Percentiles rank a stretch among this genome's conserved stretches.
These are phyloP conservation scores for Fragum sueziense DNA, from an alignment of 2,888 invertebrate species.

Conservation along the genomic window DNA sequence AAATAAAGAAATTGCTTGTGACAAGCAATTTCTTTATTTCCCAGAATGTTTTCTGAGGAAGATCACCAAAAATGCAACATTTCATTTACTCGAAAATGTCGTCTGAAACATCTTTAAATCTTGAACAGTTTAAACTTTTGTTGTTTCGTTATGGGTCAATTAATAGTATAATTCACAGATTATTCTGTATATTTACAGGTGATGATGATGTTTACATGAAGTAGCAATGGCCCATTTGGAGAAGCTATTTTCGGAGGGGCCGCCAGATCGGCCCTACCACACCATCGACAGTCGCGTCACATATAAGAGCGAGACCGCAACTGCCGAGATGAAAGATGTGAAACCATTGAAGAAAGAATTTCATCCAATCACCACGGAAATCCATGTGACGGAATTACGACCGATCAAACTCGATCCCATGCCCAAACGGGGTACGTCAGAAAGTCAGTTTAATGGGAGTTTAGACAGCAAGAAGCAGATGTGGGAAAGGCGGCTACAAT, in stretches of 20 bases:
- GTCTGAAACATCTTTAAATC: too few relatives aligned
- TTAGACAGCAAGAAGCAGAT: constrained; percentile 14
- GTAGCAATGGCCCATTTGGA: constrained; percentile 54
- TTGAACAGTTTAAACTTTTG: too few relatives aligned
- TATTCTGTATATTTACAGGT: constrained; percentile 27
- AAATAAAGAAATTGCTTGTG: too few relatives aligned
- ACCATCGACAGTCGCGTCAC: constrained; percentile 51
- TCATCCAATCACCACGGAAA: constrained; percentile 60
- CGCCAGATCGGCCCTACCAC: constrained; percentile 51
- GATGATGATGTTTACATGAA: neutral
- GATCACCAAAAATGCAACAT: too few relatives aligned
- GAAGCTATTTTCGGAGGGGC: constrained; percentile 56
- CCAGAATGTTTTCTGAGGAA: too few relatives aligned
- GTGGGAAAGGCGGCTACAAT: constrained; percentile 55
- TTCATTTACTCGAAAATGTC: too few relatives aligned
- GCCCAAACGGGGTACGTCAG: constrained; percentile 26
- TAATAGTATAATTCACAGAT: too few relatives aligned
- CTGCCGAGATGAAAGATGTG: constrained; percentile 51
- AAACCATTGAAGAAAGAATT: constrained; percentile 53
- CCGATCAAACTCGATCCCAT: constrained; percentile 60
- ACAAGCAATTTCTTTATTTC: too few relatives aligned
- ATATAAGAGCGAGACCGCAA: constrained; percentile 56
- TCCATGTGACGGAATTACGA: constrained; percentile 59
- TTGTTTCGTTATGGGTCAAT: too few relatives aligned
- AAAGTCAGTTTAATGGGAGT: constrained; percentile 20